These are phyloP conservation scores for Anthonomus grandis DNA, from an alignment of 1,140 invertebrate genomes.

Conservation along the genomic window DNA sequence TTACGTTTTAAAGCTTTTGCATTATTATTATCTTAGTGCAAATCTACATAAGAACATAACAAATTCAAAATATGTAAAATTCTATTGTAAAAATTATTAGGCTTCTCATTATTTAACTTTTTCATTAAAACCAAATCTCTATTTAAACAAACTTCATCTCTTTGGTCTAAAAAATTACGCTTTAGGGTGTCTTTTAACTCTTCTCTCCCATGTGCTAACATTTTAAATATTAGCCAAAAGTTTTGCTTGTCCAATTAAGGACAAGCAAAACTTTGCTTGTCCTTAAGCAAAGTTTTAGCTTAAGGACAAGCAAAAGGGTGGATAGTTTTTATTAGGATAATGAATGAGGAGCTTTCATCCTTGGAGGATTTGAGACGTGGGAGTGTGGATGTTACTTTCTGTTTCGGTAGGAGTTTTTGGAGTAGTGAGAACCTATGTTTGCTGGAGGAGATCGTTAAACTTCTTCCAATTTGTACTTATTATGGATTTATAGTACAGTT, in stretches of 20 bases:
- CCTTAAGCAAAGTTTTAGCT: no score
- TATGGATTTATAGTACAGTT: no score
- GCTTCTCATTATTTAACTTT: conserved; percentile 10
- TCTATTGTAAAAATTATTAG: conserved; percentile 11
- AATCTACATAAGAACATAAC: conserved; percentile 1
- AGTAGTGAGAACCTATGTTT: no score
- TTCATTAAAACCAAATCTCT: conserved; percentile 20
- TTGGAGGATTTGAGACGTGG: no score
- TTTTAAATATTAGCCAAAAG: conserved; percentile 25
- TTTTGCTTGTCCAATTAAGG: conserved; percentile 15
- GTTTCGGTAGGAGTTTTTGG: no score
- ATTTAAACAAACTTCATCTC: conserved; percentile 17
- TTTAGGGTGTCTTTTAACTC: conserved; percentile 5
- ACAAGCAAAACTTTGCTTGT: no score
- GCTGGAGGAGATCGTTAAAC: no score
- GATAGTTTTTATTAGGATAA: no score
- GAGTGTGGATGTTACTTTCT: no score
- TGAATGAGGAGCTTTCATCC: no score
- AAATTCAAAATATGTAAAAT: conserved; percentile 7
- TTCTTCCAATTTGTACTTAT: no score
- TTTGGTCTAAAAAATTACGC: conserved; percentile 23
- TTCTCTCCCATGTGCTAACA: conserved; percentile 13
- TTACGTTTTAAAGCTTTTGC: background rate
- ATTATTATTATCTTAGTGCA: background rate
- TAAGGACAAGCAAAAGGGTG: no score